Percentiles rank a stretch among this genome's conserved stretches.
Conservation (phyloP, 2,797 vertebrate genomes). For the Thalassophryne amazonica region DNA sequence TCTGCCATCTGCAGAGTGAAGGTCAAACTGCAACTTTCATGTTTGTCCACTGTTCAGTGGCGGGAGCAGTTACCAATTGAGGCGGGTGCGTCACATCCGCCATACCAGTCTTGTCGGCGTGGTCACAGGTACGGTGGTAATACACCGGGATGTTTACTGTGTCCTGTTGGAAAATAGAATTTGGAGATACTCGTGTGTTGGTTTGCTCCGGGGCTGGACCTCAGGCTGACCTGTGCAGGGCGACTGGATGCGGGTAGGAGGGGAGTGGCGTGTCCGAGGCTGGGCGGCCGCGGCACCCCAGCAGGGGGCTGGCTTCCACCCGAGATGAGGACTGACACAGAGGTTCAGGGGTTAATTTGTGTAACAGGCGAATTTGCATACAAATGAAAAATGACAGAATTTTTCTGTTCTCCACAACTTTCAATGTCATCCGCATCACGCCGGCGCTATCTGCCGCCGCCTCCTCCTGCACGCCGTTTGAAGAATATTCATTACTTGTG, state of each 20-base stretch:
- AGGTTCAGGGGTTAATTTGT: slow-evolving; percentile 99
- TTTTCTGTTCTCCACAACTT: slow-evolving; percentile 94
- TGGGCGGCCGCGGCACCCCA: slow-evolving; percentile 37
- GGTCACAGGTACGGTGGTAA: neutral
- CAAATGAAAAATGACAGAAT: slow-evolving; percentile 99
- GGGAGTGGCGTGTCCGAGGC: neutral
- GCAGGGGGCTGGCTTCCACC: slow-evolving; percentile 67
- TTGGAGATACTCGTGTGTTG: too few species aligned
- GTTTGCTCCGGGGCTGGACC: too few species aligned
- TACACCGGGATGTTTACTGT: too few species aligned
- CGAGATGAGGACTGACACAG: slow-evolving; percentile 95
- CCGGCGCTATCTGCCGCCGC: slow-evolving; percentile 70
- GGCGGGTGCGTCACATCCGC: slow-evolving; percentile 28
- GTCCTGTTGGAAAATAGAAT: too few species aligned
- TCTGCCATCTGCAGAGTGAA: slow-evolving; percentile 5
- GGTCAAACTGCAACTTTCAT: slow-evolving; percentile 61
- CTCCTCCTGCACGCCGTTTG: slow-evolving; percentile 71
- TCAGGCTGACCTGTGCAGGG: slow-evolving; percentile 80
- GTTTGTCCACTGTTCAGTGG: slow-evolving; percentile 75
- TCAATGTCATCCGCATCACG: slow-evolving; percentile 97
- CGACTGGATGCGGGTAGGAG: slow-evolving; percentile 48
- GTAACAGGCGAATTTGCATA: slow-evolving; percentile 98
- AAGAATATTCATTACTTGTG: slow-evolving; percentile 94
- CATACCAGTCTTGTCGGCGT: slow-evolving; percentile 61
- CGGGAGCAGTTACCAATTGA: slow-evolving; percentile 69